Evolutionary conservation across 2,888 invertebrate genomes (phyloP).

Genomic region (Cryptosula pallasiana): DNA sequence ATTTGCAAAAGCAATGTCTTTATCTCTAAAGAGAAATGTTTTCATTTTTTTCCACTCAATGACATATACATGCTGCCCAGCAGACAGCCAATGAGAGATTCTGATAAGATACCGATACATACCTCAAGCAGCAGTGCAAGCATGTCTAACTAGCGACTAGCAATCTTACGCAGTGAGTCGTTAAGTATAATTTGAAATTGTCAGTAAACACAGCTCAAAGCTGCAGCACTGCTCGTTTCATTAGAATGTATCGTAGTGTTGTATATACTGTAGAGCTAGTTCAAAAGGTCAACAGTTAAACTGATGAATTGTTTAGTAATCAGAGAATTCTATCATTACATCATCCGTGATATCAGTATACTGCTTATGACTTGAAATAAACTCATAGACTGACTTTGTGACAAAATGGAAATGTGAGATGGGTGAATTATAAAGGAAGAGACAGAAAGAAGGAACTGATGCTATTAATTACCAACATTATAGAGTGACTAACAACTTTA

Average conservation of each 20-base stretch:
- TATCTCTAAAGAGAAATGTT: too few species aligned
- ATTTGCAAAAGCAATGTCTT: too few species aligned
- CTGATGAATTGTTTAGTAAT: background rate
- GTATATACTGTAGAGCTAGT: background rate
- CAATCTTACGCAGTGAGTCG: too few species aligned
- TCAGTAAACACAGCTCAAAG: too few species aligned
- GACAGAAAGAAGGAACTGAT: background rate
- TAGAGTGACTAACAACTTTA: too few species aligned
- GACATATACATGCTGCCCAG: too few species aligned
- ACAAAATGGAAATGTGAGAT: background rate
- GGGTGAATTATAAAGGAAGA: background rate
- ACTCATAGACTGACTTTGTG: background rate
- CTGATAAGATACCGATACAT: background rate
- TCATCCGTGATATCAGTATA: background rate
- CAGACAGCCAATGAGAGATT: too few species aligned
- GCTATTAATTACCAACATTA: background rate
- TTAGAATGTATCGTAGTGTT: background rate
- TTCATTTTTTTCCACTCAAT: too few species aligned
- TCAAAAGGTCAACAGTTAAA: background rate
- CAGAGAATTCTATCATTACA: constrained; percentile 7
- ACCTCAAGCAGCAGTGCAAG: background rate
- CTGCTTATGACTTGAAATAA: background rate
- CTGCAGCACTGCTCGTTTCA: background rate
- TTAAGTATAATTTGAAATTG: too few species aligned
- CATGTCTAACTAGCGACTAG: too few species aligned